Evolutionary conservation across 2,113 vertebrate species (phyloP).

Genomic region (Tragelaphus scriptus): DNA sequence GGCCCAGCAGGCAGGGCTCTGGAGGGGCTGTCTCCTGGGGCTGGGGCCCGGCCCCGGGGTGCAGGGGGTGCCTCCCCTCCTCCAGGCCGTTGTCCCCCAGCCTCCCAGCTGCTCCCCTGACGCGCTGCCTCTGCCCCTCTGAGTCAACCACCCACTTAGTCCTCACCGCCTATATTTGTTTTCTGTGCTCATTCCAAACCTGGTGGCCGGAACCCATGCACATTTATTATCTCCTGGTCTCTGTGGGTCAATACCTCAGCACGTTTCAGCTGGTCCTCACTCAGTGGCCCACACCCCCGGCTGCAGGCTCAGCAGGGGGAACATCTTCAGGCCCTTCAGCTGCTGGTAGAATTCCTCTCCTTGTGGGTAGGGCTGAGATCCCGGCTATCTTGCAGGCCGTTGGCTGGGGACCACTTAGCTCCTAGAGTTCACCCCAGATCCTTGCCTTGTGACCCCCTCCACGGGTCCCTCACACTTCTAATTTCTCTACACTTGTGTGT

Average conservation of each 20-base stretch:
- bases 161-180: accelerated
- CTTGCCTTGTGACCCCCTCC: not conserved
- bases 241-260: accelerated
- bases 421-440: not conserved
- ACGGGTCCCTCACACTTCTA: not conserved
- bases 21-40: not conserved
- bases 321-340: not conserved
- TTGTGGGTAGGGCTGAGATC: too few species aligned
- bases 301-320: accelerated
- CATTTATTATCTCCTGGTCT: accelerated
- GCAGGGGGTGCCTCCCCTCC: not conserved
- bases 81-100: not conserved
- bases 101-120: not conserved
- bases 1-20: not conserved
- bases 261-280: accelerated
- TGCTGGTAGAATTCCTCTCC: not conserved
- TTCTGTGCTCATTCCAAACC: not conserved
- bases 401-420: accelerated
- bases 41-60: not conserved
- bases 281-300: accelerated
- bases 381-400: not conserved
- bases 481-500: not conserved
- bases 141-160: not conserved
- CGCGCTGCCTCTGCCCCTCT: not conserved
- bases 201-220: not conserved